Percentiles rank a stretch among this genome's conserved stretches.
Evolutionary conservation across 2,113 vertebrate species (phyloP).

Genomic region (Guaruba guarouba): DNA sequence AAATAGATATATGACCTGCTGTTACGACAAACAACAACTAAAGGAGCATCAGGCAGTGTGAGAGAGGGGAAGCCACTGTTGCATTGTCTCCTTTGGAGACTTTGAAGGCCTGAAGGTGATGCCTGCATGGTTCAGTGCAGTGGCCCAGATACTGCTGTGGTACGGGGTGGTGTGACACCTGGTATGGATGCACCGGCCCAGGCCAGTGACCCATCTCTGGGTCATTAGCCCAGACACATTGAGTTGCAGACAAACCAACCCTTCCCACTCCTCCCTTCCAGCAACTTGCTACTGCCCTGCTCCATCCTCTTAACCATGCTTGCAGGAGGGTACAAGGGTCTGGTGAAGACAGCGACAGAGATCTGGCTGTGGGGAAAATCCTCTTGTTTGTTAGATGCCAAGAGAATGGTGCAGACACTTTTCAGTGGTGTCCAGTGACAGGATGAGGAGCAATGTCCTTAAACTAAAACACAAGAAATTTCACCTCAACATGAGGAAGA

Average conservation of each 20-base stretch:
- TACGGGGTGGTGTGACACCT: neutral
- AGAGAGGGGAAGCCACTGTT: neutral
- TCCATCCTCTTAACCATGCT: neutral
- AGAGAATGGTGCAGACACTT: neutral
- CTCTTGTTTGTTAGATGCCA: neutral
- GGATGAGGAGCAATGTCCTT: neutral
- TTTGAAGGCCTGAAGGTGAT: neutral
- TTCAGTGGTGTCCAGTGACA: neutral
- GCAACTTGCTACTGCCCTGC: neutral
- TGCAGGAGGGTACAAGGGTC: neutral
- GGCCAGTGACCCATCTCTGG: neutral
- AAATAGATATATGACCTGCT: neutral
- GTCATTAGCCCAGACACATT: neutral
- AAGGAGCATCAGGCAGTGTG: neutral
- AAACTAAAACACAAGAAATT: neutral
- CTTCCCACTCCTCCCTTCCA: neutral
- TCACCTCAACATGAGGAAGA: neutral
- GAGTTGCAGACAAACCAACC: neutral
- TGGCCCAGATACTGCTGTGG: neutral
- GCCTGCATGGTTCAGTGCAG: rapidly evolving
- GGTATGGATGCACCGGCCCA: neutral
- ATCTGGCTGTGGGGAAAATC: neutral
- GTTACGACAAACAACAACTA: neutral
- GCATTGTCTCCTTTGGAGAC: neutral
- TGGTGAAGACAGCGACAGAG: neutral